These are phyloP conservation scores for Puntigrus tetrazona DNA, from an alignment of 2,113 vertebrate genomes.

Conservation along the genomic window DNA sequence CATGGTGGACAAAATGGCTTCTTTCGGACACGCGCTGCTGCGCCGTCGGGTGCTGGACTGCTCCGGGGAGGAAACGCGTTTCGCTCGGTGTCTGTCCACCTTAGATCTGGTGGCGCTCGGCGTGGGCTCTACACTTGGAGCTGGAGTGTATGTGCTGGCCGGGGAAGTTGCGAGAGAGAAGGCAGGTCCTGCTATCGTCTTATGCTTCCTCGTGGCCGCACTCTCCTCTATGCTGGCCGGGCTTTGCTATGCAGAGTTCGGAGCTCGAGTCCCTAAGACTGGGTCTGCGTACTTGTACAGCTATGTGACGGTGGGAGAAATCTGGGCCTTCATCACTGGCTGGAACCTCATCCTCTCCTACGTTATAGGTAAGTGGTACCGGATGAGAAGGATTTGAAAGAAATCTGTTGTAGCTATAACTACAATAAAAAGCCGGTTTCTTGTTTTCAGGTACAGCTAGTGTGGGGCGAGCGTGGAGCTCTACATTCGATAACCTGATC, in stretches of 20 bases:
- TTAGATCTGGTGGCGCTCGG: slow-evolving; percentile 91
- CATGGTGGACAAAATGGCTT: slow-evolving; percentile 76
- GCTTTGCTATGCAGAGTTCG: slow-evolving; percentile 95
- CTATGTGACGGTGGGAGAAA: slow-evolving; percentile 94
- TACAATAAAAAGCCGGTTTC: neutral
- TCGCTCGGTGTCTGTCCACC: slow-evolving; percentile 90
- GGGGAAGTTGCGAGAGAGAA: slow-evolving; percentile 90
- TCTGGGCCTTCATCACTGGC: slow-evolving; percentile 95
- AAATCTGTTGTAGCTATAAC: neutral
- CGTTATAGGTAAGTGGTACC: slow-evolving; percentile 82
- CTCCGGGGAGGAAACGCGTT: slow-evolving; percentile 77
- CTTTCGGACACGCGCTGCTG: slow-evolving; percentile 81
- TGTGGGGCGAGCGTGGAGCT: slow-evolving; percentile 93
- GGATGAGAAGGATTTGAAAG: neutral
- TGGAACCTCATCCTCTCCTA: slow-evolving; percentile 99
- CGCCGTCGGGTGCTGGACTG: slow-evolving; percentile 81
- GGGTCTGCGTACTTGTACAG: slow-evolving; percentile 97
- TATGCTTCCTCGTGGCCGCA: slow-evolving; percentile 92
- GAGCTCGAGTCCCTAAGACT: slow-evolving; percentile 90
- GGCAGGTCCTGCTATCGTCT: slow-evolving; percentile 89
- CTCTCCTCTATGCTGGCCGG: slow-evolving; percentile 92
- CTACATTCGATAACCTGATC: slow-evolving; percentile 89
- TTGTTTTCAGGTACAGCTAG: slow-evolving; percentile 84
- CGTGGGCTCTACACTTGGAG: slow-evolving; percentile 91
- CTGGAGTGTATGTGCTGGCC: slow-evolving; percentile 89